Base-by-base conservation (phyloP, 2,113 vertebrate genomes). In the Mionectes macconnelli region DNA sequence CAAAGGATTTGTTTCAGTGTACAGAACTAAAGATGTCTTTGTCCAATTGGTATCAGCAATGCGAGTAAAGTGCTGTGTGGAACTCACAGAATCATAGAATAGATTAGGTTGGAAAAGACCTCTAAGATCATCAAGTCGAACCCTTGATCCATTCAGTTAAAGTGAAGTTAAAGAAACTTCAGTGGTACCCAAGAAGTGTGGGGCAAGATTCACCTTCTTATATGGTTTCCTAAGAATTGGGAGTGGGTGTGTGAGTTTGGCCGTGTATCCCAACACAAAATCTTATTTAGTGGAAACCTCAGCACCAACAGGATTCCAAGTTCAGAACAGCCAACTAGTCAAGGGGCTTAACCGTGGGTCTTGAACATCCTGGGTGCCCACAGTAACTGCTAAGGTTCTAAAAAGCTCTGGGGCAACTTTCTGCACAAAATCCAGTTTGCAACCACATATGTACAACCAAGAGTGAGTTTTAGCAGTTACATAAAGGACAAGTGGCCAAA, bases 141-240 rank as follows among this genome's bases (percentile, higher is more conserved):
- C n/a, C n/a, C n/a, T n/a, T n/a, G n/a, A n/a, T n/a, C n/a, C 0
- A 0, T 45, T 82, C 56, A 5, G 4, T 37, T 79, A 12, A 28
- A 59, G 62, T 55, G 55, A 67, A n/a, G n/a, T n/a, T n/a, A n/a
- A n/a, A n/a, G n/a, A n/a, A 59, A 82, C 80, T 94, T 91, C 67
- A 94, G 31, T 14, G 13, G 57, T 37, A 53, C 8, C 37, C 74
- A 30, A 67, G 57, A 72, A 47, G 40, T 35, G 27, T 14, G 23
- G 87, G 77, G 84, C 87, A 60, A 56, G 47, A 66, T 69, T 96
- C 79, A 60, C 53, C 63, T 55, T 82, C 37, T 77, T 91, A 78
- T 7, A 4, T 39, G 30, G 66, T 95, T 67, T 84, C 76, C 35
- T 55, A 60, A 76, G 31, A 59, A 53, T 9, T 47, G 25, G 37